Evolutionary conservation across 2,888 invertebrate genomes (phyloP).

Genomic region (Acanthopleura granulata): DNA sequence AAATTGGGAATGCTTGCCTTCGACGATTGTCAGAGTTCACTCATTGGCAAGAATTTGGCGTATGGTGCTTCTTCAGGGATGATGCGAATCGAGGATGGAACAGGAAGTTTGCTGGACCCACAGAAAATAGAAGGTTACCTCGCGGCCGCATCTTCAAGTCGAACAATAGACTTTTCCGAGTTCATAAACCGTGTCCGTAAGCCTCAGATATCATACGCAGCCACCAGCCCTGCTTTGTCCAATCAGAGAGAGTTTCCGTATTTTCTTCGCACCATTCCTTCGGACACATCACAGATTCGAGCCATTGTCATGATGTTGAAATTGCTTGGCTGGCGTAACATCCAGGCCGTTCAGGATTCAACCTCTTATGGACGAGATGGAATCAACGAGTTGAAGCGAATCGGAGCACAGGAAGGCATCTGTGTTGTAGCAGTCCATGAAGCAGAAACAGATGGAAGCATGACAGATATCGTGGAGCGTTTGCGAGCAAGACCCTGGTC

Average conservation of each 20-base stretch:
- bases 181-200: constrained; percentile 71
- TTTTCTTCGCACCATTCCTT: constrained; percentile 45
- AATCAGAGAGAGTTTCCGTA: constrained; percentile 43
- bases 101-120: constrained; percentile 47
- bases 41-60: constrained; percentile 14
- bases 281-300: constrained; percentile 39
- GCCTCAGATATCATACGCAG: constrained; percentile 69
- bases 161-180: constrained; percentile 59
- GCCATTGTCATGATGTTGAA: constrained; percentile 66
- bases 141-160: constrained; percentile 40
- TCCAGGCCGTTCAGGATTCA: constrained; percentile 60
- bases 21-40: constrained; percentile 53
- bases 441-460: constrained; percentile 24
- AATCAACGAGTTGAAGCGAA: constrained; percentile 34
- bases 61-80: constrained; percentile 17
- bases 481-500: constrained; percentile 40
- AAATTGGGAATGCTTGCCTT: constrained; percentile 50
- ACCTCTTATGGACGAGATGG: constrained; percentile 31
- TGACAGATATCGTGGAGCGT: constrained; percentile 28
- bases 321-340: constrained; percentile 67
- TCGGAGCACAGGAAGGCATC: constrained; percentile 53
- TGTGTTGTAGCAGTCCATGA: constrained; percentile 55
- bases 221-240: constrained; percentile 40
- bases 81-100: constrained; percentile 30
- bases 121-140: constrained; percentile 52